Evolutionary conservation across 2,888 invertebrate species (phyloP).

Genomic region (Cyclophora punctaria): DNA sequence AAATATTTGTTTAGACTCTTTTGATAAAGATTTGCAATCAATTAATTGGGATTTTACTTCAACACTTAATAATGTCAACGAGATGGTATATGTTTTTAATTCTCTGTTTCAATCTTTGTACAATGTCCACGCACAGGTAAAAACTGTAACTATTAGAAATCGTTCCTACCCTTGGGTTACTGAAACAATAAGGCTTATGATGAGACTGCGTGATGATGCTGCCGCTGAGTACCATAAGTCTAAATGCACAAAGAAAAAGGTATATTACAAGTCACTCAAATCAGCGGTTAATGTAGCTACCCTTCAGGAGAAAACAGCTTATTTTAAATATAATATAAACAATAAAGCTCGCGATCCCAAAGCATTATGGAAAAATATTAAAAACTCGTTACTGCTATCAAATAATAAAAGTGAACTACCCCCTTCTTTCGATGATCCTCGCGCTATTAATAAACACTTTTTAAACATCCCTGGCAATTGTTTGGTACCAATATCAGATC

Average conservation of each 20-base stretch:
- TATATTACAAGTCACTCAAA: neutral
- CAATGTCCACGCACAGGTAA: neutral
- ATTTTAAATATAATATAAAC: conserved; percentile 1
- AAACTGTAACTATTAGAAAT: neutral
- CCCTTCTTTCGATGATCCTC: neutral
- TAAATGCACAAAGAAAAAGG: neutral
- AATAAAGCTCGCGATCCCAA: neutral
- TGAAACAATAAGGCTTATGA: neutral
- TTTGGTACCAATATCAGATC: neutral
- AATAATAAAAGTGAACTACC: neutral
- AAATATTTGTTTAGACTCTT: neutral
- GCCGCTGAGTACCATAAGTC: neutral
- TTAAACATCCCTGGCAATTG: neutral
- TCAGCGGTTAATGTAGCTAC: neutral
- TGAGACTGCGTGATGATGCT: conserved; percentile 1
- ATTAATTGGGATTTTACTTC: neutral
- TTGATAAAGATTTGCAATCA: neutral
- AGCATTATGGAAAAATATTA: neutral
- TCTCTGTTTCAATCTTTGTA: neutral
- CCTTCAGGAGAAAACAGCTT: neutral
- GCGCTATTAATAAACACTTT: neutral
- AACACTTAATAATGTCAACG: neutral
- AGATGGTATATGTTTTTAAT: neutral
- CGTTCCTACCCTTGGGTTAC: conserved; percentile 1
- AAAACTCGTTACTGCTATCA: neutral